phyloP scores from a whole-genome alignment of 2,113 vertebrate genomes.

The Ginglymostoma cirratum region DNA sequence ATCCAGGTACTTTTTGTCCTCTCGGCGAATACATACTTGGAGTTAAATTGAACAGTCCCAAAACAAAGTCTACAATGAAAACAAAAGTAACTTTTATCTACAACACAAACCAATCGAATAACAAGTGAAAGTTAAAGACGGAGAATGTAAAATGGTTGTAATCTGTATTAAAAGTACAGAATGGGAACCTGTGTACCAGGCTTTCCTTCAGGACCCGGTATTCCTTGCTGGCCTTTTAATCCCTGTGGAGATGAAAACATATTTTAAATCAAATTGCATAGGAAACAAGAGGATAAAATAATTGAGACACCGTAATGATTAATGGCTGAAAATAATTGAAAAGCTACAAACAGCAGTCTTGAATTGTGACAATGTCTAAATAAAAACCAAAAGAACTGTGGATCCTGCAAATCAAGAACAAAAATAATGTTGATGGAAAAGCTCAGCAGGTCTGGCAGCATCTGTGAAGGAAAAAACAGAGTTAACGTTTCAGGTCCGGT shows the following conservation, averaged over 20 bases:
- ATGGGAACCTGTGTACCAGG: constrained; percentile 66
- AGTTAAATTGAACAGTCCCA: background rate
- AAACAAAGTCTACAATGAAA: background rate
- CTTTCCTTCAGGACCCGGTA: constrained; percentile 57
- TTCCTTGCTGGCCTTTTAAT: constrained; percentile 60
- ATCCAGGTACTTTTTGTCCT: background rate
- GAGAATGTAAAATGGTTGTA: constrained; percentile 26
- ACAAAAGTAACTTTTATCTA: background rate
- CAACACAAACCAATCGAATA: background rate
- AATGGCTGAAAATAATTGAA: background rate
- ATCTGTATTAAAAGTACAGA: constrained; percentile 43
- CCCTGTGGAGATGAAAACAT: constrained; percentile 55
- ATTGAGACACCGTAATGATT: background rate
- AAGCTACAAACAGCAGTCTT: background rate
- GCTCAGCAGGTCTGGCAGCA: too few relatives aligned
- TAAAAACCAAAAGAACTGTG: too few relatives aligned
- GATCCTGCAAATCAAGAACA: too few relatives aligned
- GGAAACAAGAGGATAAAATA: background rate
- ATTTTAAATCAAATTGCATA: background rate
- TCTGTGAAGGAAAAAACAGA: too few relatives aligned
- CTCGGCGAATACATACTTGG: background rate
- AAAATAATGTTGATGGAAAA: too few relatives aligned
- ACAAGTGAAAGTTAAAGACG: background rate
- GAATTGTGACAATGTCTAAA: background rate
- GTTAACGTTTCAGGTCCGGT: too few relatives aligned